These are phyloP conservation scores for Dysmachus trigonus DNA, from an alignment of 2,888 invertebrate species.

Conservation along the genomic window DNA sequence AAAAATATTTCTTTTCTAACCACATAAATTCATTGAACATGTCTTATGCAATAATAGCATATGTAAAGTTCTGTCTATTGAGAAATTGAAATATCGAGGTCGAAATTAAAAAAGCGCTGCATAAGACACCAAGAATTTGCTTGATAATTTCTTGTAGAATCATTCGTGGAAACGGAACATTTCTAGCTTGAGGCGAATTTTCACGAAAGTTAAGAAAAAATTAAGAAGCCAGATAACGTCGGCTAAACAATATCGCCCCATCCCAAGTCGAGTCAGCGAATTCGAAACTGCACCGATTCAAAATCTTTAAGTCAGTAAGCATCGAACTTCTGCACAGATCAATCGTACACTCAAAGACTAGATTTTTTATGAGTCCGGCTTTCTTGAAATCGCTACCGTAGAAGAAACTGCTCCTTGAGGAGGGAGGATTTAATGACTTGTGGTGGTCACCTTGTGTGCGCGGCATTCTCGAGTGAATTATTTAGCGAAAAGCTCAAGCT, in stretches of 20 bases:
- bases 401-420: not conserved
- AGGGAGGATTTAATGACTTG: not conserved
- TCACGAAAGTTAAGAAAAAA: not conserved
- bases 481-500: slow-evolving; percentile 20
- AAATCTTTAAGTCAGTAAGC: not conserved
- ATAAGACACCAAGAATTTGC: not conserved
- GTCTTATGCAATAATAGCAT: not conserved
- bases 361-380: not conserved
- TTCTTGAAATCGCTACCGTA: not conserved
- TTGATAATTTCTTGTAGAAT: not conserved
- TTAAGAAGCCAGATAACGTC: not conserved
- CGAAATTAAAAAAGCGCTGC: not conserved
- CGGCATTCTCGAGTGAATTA: not conserved
- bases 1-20: not conserved
- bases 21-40: not conserved
- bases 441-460: not conserved
- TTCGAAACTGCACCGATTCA: not conserved
- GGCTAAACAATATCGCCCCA: not conserved
- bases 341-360: not conserved
- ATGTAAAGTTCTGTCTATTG: not conserved
- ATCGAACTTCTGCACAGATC: not conserved
- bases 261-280: not conserved
- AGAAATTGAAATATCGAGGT: not conserved
- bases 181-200: not conserved
- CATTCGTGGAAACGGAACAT: not conserved